Evolutionary conservation across 2,113 vertebrate genomes (phyloP).

Genomic region (Apodemus speciosus): DNA sequence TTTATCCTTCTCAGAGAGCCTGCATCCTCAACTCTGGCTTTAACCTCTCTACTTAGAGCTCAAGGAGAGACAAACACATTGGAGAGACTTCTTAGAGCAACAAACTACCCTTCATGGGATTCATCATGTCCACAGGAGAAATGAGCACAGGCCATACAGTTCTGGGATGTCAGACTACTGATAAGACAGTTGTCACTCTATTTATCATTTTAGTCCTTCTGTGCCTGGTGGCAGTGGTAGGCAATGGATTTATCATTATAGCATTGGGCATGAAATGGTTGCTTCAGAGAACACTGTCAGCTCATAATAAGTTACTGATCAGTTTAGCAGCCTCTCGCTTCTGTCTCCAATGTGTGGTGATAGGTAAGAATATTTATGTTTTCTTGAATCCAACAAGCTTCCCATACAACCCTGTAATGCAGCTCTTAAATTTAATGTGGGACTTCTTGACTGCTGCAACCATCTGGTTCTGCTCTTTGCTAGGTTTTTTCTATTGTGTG

Average conservation of each 20-base stretch:
- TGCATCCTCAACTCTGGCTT: background rate
- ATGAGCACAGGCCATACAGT: background rate
- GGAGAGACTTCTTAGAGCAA: background rate
- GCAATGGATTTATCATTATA: background rate
- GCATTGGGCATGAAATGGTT: conserved; percentile 17
- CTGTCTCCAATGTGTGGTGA: conserved; percentile 47
- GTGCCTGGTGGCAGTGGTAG: background rate
- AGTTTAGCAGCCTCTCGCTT: conserved; percentile 48
- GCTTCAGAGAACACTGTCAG: background rate
- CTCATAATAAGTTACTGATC: conserved; percentile 44
- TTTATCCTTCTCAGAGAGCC: background rate
- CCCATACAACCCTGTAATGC: background rate
- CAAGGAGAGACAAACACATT: background rate
- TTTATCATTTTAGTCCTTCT: background rate
- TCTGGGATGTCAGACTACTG: background rate
- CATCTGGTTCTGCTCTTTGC: conserved; percentile 46
- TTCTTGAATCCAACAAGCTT: background rate
- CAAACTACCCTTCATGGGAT: background rate
- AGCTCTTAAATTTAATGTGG: background rate
- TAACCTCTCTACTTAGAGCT: background rate
- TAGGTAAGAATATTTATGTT: conserved; percentile 33
- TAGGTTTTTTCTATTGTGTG: conserved; percentile 46
- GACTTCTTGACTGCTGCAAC: conserved; percentile 40
- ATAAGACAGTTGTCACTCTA: background rate
- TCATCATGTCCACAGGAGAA: background rate